Base-by-base conservation (phyloP, 2,113 vertebrate genomes). In the Apodemus speciosus region DNA sequence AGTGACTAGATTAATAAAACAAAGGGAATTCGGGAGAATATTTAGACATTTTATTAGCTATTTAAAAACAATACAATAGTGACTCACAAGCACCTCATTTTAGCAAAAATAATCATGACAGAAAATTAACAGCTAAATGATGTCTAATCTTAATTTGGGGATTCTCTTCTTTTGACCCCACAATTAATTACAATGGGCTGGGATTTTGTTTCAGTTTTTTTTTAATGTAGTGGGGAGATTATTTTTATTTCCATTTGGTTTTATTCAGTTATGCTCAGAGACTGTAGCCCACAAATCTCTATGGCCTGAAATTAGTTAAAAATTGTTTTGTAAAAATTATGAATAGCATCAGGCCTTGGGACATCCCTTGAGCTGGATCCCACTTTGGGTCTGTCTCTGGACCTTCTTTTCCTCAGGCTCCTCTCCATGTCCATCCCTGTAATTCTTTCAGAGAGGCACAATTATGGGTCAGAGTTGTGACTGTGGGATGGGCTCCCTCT, bases 11-110 rank as follows among this genome's bases (percentile, higher is more conserved):
- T 95, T 95, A 94, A 85, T 71, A 72, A 92, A 96, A 96, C 95
- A 87, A 96, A 97, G 93, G 79, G 93, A 93, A 87, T 96, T 92
- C 93, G 95, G 89, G 94, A 90, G 90, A 90, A 90, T 95, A 96
- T 68, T 92, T 92, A 89, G 89, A 96, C 89, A 94, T 93, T 92
- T 94, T 95, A 95, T 89, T 94, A 94, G 96, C 91, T 81, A 91
- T 96, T 96, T 92, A 93, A 92, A 95, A 95, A 95, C 86, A 95
- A 94, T 69, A 91, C 43, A 79, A 40, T 69, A 53, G 46, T 38
- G 3, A 91, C 58, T 66, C 30, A 87, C 71, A 92, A 91, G 75
- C 80, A 15, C 84, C 90, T 66, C 85, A 46, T 58, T 73, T 92
- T 90, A 89, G 51, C 9, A 80, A 75, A 68, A 80, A 93, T 81